Base-by-base conservation (phyloP, 1,140 invertebrate species). In the Hycleus cichorii region DNA sequence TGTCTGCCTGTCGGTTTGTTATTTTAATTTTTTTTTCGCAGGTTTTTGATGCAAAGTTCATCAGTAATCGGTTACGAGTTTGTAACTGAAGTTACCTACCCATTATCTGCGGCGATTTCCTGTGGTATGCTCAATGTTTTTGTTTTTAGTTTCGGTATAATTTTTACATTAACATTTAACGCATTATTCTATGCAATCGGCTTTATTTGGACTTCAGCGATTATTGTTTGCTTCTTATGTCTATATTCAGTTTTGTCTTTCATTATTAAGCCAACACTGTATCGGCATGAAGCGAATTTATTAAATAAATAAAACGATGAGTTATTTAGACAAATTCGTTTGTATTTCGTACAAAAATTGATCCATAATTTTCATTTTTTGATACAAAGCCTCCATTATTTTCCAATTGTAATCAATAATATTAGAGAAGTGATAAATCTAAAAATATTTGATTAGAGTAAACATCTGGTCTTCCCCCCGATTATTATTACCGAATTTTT, bases 61-160 rank as follows among this genome's bases (percentile, higher is more conserved):
- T 53, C 67, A 26, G 59, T 63, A 25, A 58, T 69, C 0, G 64
- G 65, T 10, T 67, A 65, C 38, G 66, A 70, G 49, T 70, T 65
- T 51, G 49, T 58, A 4, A 58, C 63, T 4, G 68, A 70, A 64
- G 50, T 65, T 1, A 65, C 67, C 4, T 69, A 67, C 52, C 68
- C 68, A 27, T 43, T 67, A 44, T 64, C 68, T 9, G 67, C 66
- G 60, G 51, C 62, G 0, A 57, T 59, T 5, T 60, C 66, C 18
- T 64, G 63, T 46, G 61, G 62, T 0, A 24, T 61, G 18, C 60
- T 70, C 8, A 67, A 69, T 49, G 62, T 60, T 0, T 39, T 59
- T 12, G 64, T 65, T 49, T 68, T 54, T 44, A 32, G 63, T 2
- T 63, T 65, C 40, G 51, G 65, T n/a, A 52, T 70, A 46, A 51